These are phyloP conservation scores for Arizona elegans DNA, from an alignment of 2,113 vertebrate genomes.

Conservation along the genomic window DNA sequence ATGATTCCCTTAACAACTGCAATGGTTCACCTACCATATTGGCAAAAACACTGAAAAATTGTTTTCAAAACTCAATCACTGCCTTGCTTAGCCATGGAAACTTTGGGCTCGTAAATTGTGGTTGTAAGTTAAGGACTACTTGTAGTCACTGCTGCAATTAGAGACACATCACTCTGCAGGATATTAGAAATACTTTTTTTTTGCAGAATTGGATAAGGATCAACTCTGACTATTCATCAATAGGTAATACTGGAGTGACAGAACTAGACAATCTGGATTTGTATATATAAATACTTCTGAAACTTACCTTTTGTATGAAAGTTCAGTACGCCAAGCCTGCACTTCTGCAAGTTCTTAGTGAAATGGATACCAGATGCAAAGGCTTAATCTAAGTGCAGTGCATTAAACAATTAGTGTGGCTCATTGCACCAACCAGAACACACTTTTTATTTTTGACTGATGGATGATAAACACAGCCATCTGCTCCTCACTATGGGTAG, in stretches of 20 bases:
- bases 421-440: conserved; percentile 66
- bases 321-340: background rate
- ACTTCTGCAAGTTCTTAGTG: conserved; percentile 48
- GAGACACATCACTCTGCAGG: background rate
- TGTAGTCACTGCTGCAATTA: background rate
- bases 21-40: background rate
- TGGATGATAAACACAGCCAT: conserved; percentile 67
- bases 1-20: background rate
- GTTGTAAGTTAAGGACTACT: background rate
- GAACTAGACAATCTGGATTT: background rate
- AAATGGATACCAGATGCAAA: conserved; percentile 61
- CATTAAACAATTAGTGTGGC: conserved; percentile 70
- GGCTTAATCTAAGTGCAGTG: conserved; percentile 64
- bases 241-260: background rate
- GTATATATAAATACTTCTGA: background rate
- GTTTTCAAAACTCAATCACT: background rate
- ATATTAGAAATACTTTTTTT: background rate
- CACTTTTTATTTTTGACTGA: conserved; percentile 65
- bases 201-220: background rate
- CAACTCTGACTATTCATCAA: no score
- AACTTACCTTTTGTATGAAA: background rate
- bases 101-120: background rate
- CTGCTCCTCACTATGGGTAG: conserved; percentile 65
- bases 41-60: background rate
- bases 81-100: background rate